phyloP scores from a whole-genome alignment of 1,140 invertebrate species.

The Parasteatoda tepidariorum region DNA sequence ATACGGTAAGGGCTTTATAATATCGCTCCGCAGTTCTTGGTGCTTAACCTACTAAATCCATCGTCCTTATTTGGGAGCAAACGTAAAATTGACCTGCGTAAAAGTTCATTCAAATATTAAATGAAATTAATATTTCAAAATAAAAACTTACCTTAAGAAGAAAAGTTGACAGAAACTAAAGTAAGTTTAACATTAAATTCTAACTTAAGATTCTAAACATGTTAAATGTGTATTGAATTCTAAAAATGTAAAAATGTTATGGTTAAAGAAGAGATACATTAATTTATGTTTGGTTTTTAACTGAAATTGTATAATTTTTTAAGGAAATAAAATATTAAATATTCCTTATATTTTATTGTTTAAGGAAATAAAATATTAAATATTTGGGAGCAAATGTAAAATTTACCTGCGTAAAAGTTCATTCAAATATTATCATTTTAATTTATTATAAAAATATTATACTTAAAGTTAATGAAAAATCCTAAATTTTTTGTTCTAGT shows the following conservation, averaged over 20 bases:
- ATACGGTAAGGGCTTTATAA: constrained; percentile 11
- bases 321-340: background rate
- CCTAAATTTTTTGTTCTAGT: background rate
- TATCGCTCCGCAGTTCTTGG: background rate
- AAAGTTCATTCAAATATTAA: background rate
- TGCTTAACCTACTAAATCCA: constrained; percentile 34
- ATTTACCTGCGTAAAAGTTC: background rate
- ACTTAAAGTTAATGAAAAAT: background rate
- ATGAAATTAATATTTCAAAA: background rate
- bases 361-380: too few relatives aligned
- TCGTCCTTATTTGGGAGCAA: constrained; percentile 7
- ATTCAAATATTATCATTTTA: background rate
- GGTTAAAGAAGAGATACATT: too few relatives aligned
- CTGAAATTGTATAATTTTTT: background rate
- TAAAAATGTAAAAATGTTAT: too few relatives aligned
- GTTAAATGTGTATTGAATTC: too few relatives aligned
- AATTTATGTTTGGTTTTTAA: background rate
- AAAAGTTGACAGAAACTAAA: background rate
- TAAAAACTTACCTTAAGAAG: background rate
- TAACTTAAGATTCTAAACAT: background rate
- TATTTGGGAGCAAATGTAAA: background rate
- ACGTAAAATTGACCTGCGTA: background rate
- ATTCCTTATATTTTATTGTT: too few relatives aligned
- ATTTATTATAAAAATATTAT: background rate
- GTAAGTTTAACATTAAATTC: background rate